Base-by-base conservation (phyloP, 2,888 invertebrate genomes). In the Branchinecta sandiegonensis region DNA sequence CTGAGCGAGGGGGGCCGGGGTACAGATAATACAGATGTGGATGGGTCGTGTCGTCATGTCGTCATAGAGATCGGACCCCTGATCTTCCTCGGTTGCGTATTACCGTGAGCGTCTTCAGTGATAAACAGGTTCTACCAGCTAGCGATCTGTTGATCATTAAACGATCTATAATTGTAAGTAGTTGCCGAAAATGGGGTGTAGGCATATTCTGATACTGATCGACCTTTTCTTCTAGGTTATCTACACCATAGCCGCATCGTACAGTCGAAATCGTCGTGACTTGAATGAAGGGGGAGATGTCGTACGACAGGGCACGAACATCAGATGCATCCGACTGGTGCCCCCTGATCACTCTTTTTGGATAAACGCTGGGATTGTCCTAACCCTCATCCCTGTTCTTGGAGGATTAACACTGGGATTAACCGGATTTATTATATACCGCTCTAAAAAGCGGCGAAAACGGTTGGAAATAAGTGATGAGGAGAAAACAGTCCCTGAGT, bases 381-480 rank as follows among this genome's bases (percentile, higher is more conserved):
- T 56, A 17, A n/a, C 23, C 14, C n/a, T 23, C 12, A 23, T 56
- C 23, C 63, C 63, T 23, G n/a, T 56, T 17, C 8, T 56, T 9
- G 63, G 63, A 10, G 63, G 63, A 17, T 56, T 56, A 56, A 56
- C 23, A 17, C 63, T 56, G 8, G 63, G 63, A 56, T 10, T 56
- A n/a, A 17, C 14, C 11, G 63, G 63, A n/a, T 56, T 17, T 56
- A 8, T 56, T 17, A 56, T 56, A 56, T 56, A 56, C 63, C n/a
- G 23, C n/a, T 17, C 63, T 11, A 56, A 56, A 23, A 56, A 10
- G 23, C n/a, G 63, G 10, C n/a, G 63, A 56, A 56, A 56, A 56
- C n/a, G 23, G 63, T 17, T 56, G 8, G 63, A 23, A 17, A 56
- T 56, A 9, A 17, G 63, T 56, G 63, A 56, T 8, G 37, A 37